These are phyloP conservation scores for Halisarca cf. caerulea DNA, from an alignment of 37 sponge, comb jelly and placozoan species.

Conservation along the genomic window DNA sequence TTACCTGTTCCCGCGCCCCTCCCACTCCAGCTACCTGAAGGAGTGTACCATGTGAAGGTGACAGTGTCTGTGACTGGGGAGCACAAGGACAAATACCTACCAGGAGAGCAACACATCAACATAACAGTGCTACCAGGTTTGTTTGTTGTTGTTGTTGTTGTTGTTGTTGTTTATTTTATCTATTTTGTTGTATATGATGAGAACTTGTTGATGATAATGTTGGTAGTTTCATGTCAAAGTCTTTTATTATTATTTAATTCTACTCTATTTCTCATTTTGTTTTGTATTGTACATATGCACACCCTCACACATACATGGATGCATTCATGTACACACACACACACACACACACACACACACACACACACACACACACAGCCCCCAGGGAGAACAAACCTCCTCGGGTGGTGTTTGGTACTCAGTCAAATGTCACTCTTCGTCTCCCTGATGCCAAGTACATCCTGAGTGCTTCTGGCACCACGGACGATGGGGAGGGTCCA, in stretches of 20 bases:
- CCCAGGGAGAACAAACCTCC: constrained; percentile 6
- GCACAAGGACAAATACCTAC: too few relatives aligned
- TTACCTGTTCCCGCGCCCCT: background rate
- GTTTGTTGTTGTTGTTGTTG: too few relatives aligned
- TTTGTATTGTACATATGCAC: background rate
- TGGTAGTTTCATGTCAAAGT: too few relatives aligned
- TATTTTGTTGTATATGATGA: too few relatives aligned
- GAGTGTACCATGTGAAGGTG: constrained; percentile 1
- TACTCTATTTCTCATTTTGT: background rate
- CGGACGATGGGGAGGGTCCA: constrained; percentile 12
- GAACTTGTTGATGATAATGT: too few relatives aligned
- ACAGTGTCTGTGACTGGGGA: background rate
- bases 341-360: constrained; percentile 24
- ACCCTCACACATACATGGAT: background rate
- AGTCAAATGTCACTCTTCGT: constrained; percentile 1
- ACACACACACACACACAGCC: constrained; percentile 22
- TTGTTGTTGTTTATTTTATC: too few relatives aligned
- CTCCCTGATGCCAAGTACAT: constrained; percentile 10
- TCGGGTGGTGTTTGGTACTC: background rate
- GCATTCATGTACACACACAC: background rate
- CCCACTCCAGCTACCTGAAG: background rate
- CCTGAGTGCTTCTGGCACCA: constrained; percentile 40
- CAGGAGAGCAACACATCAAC: background rate
- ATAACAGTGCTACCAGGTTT: constrained; percentile 11
- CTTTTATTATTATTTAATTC: background rate